Evolutionary conservation across 2,113 vertebrate species (phyloP), one percentile per base, ranked within the genome.

Genomic region (Amazona guildingii): DNA sequence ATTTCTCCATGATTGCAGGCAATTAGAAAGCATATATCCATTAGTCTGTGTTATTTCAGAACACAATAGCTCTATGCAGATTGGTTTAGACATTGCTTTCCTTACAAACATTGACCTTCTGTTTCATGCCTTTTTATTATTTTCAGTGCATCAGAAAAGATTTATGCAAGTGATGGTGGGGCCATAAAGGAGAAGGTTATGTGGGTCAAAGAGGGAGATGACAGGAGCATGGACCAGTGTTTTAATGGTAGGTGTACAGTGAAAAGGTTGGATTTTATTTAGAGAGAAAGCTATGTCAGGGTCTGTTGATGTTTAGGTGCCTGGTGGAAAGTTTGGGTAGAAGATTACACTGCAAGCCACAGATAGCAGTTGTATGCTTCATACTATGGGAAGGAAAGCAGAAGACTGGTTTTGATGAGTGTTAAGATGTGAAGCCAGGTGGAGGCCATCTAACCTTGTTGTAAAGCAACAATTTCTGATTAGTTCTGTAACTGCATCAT

Each of bases 11-110:
- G 41, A 90, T n/a, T 81, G 23, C 35, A 83, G 85, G 43, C 77
- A 93, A 75, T 92, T 95, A 88, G 84, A 91, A 90, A 94, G 51
- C 72, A n/a, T 90, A 55, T 88, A 81, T 90, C 20, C 18, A 13
- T 90, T 63, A 85, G 75, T 23, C 37, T 88, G 63, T 3, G 0
- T 54, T 62, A 51, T 83, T 94, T 91, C 63, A 61, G 75, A 95
- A 63, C 73, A 83, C 13, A 63, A 43, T 59, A 77, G 18, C 37
- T 83, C 7, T 81, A 35, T 67, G 43, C 49, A 77, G 43, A 70
- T 95, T 80, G 20, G 41, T 80, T 85, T 74, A 78, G 51, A 27
- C 51, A 52, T 35, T 76, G 77, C 46, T 92, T 96, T 88, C 41
- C n/a, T 86, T 90, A 51, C 33, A 70, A 72, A 69, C 17, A 28